These are phyloP conservation scores for Diarsia mendica DNA, from an alignment of 2,888 invertebrate genomes.

Conservation along the genomic window DNA sequence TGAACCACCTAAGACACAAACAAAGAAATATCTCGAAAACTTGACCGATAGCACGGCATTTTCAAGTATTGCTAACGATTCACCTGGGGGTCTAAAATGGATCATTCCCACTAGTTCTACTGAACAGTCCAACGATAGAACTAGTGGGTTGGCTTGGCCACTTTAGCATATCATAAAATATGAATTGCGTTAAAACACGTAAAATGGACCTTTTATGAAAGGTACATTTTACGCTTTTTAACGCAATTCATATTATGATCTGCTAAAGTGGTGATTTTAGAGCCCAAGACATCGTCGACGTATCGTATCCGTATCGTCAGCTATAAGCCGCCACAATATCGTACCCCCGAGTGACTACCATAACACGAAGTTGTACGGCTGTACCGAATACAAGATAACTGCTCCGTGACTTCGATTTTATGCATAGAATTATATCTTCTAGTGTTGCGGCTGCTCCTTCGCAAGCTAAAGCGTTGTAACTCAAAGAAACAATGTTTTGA, in stretches of 20 bases:
- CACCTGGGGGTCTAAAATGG: too few species aligned
- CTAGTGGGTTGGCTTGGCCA: too few species aligned
- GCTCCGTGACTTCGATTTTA: slow-evolving; percentile 55
- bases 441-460: slow-evolving; percentile 32
- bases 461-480: background rate
- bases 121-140: too few species aligned
- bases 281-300: background rate
- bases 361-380: slow-evolving; percentile 47
- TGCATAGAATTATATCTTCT: slow-evolving; percentile 53
- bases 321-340: slow-evolving; percentile 31
- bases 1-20: background rate
- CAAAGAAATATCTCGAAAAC: background rate
- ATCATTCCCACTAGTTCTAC: too few species aligned
- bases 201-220: too few species aligned
- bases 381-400: slow-evolving; percentile 48
- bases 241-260: too few species aligned
- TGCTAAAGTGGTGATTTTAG: too few species aligned
- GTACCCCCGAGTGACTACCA: slow-evolving; percentile 30
- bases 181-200: too few species aligned
- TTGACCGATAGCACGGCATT: background rate
- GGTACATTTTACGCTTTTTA: too few species aligned
- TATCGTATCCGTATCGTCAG: slow-evolving; percentile 35
- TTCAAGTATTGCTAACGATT: background rate
- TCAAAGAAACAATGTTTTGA: background rate
- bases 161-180: too few species aligned